Evolutionary conservation across 2,888 invertebrate species (phyloP).

Genomic region (Tenodera sinensis): DNA sequence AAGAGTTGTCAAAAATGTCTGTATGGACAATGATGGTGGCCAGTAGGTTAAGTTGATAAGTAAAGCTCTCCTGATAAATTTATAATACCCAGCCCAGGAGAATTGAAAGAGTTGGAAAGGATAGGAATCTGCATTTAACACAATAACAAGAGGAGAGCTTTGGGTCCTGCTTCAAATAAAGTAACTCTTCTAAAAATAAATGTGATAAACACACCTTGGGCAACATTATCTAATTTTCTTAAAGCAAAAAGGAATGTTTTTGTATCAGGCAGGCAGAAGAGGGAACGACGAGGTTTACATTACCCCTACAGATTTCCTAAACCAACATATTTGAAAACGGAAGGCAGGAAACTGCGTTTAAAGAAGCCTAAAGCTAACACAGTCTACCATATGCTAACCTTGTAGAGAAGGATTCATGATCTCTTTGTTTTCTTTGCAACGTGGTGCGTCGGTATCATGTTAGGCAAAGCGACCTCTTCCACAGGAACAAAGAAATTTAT

Average conservation of each 20-base stretch:
- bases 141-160: too few relatives aligned
- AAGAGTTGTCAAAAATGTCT: too few relatives aligned
- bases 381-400: neutral
- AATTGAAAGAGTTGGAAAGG: too few relatives aligned
- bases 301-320: neutral
- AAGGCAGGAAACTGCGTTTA: neutral
- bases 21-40: too few relatives aligned
- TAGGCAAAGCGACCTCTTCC: neutral
- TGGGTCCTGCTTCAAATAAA: too few relatives aligned
- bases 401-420: neutral
- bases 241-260: neutral
- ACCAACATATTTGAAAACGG: neutral
- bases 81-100: too few relatives aligned
- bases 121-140: too few relatives aligned
- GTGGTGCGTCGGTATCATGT: neutral
- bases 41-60: too few relatives aligned
- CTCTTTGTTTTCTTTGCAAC: neutral
- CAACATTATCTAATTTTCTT: too few relatives aligned
- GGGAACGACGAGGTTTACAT: neutral
- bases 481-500: neutral
- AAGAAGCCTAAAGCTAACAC: neutral
- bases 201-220: too few relatives aligned
- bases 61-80: too few relatives aligned
- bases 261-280: neutral
- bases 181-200: too few relatives aligned